Percentiles rank a stretch among this genome's conserved stretches.
Evolutionary conservation across 2,888 invertebrate genomes (phyloP).

Genomic region (Phengaris alcon): DNA sequence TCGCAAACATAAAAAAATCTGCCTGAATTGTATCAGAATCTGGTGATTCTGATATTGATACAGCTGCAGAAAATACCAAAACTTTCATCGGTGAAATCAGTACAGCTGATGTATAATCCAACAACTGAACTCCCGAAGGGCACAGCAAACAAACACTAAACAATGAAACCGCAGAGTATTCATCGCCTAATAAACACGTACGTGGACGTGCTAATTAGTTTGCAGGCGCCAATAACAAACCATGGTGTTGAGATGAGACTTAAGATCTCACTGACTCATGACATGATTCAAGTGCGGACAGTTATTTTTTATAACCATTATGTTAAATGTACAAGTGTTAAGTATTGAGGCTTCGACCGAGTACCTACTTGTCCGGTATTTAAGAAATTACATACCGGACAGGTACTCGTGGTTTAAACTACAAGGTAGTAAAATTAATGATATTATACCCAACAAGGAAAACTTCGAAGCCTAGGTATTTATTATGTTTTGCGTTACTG

Average conservation of each 20-base stretch:
- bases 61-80: slow-evolving; percentile 10
- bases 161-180: slow-evolving; percentile 39
- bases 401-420: neutral
- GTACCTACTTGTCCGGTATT: neutral
- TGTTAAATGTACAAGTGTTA: slow-evolving; percentile 30
- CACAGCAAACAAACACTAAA: slow-evolving; percentile 26
- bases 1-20: too few species aligned
- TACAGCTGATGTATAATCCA: slow-evolving; percentile 11
- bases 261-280: slow-evolving; percentile 8
- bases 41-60: neutral
- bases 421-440: too few species aligned
- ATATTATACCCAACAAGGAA: neutral
- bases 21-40: too few species aligned
- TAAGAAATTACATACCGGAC: neutral
- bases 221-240: slow-evolving; percentile 65
- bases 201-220: slow-evolving; percentile 63
- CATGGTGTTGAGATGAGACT: slow-evolving; percentile 44
- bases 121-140: neutral
- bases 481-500: neutral
- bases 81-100: neutral
- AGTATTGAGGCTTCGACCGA: neutral
- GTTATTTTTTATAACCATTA: slow-evolving; percentile 32
- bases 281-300: slow-evolving; percentile 30
- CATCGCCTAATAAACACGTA: slow-evolving; percentile 45
- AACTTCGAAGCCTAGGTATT: too few species aligned